phyloP scores from a whole-genome alignment of 2,888 invertebrate genomes.

The Melolontha melolontha region DNA sequence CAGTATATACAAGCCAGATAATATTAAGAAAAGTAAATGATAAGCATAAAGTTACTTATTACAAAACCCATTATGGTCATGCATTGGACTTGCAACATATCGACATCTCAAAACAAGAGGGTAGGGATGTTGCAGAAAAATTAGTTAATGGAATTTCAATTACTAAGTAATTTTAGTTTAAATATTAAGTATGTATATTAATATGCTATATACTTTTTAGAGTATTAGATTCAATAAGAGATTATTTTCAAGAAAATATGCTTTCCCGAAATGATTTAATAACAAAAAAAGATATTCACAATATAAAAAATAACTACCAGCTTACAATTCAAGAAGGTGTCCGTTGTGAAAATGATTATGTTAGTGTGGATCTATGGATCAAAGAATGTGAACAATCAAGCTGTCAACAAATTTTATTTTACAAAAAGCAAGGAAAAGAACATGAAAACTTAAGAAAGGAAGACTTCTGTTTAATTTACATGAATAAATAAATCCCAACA shows the following conservation, averaged over 20 bases:
- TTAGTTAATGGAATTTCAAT: no score
- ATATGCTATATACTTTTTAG: conserved; percentile 44
- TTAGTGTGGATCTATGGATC: conserved; percentile 50
- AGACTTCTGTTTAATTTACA: conserved; percentile 51
- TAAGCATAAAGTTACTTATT: no score
- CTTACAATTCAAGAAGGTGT: conserved; percentile 43
- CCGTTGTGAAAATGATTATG: conserved; percentile 46
- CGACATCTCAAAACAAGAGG: no score
- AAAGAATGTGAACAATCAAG: conserved; percentile 47
- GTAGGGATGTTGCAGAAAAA: no score
- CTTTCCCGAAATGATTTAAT: no score
- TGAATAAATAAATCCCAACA: conserved; percentile 50
- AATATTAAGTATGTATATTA: conserved; percentile 47
- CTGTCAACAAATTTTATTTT: conserved; percentile 45
- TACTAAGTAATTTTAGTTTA: conserved; percentile 49
- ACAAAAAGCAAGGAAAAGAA: conserved; percentile 48
- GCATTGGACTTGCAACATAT: no score
- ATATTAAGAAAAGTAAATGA: no score
- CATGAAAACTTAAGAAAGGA: conserved; percentile 46
- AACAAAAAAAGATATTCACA: conserved; percentile 53
- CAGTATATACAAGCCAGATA: no score
- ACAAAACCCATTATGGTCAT: no score
- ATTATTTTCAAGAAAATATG: no score
- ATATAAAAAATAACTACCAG: conserved; percentile 50
- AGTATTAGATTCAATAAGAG: no score